Evolutionary conservation across 2,888 invertebrate genomes (phyloP), one percentile per base, ranked within the genome.

Genomic region (Rhagonycha lutea): DNA sequence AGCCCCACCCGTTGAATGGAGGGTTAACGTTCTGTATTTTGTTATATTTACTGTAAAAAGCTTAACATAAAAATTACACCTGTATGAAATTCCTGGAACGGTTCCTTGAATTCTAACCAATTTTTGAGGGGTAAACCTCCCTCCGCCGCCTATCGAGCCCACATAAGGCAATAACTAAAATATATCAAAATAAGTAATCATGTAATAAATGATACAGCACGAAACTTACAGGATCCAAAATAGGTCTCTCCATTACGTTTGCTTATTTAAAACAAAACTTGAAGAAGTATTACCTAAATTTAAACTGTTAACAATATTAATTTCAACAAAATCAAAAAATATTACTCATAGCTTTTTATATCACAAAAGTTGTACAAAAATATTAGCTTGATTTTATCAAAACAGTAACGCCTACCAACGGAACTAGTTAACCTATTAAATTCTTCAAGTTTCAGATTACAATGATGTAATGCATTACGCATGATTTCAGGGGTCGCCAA

Each of bases 31-130:
- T 18, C 18, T 18, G 18, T 18, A 18, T 18, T 18, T 18, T 18
- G 2, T 18, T 18, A 18, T 18, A 18, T 18, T 18, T 18, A 18
- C 18, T 18, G 18, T 18, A 18, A 18, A 18, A 18, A 18, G 18
- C 18, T 18, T 2, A n/a, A 32, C 4, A 14, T 60, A 5, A 47
- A 32, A 29, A 60, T 32, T 11, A 23, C 85, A 92, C 92, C 93
- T 90, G 78, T 92, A 90, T 4, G 92, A 91, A 62, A 90, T 88
- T 0, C 90, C 90, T 0, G 91, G 90, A 0, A 90, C 89, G 78
- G 86, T 90, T 1, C 94, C 94, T 82, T 92, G 92, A 75, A 95
- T 89, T 79, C 93, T 88, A 74, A 95, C 89, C 92, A 94, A 93
- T 83, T 91, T 91, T 10, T 95, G 95, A 4, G 93, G 92, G 82